These are phyloP conservation scores for Idaea straminata DNA, from an alignment of 2,888 invertebrate genomes.

Conservation along the genomic window DNA sequence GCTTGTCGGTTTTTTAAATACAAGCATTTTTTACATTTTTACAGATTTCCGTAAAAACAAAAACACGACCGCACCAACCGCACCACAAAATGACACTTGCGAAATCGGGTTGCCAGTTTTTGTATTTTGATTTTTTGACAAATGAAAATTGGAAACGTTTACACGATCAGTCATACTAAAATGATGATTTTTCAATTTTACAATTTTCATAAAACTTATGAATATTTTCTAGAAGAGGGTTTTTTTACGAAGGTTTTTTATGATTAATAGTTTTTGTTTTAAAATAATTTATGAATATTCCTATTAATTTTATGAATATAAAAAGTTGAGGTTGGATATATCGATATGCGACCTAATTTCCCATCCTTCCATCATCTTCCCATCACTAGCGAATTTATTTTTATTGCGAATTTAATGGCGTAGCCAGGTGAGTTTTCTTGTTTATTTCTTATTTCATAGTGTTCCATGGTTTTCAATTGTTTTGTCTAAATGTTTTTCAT, in stretches of 20 bases:
- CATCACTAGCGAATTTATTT: slow-evolving; percentile 58
- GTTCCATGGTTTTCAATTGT: slow-evolving; percentile 77
- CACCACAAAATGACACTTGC: slow-evolving; percentile 43
- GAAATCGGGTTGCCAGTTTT: slow-evolving; percentile 7
- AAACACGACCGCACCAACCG: slow-evolving; percentile 54
- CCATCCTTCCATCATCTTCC: neutral
- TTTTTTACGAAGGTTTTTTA: too few relatives aligned
- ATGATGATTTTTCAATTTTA: neutral
- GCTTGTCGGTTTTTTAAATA: slow-evolving; percentile 34
- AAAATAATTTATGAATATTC: too few relatives aligned
- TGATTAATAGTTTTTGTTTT: too few relatives aligned
- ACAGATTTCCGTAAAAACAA: slow-evolving; percentile 43
- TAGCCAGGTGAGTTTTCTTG: slow-evolving; percentile 80
- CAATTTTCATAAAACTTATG: too few relatives aligned
- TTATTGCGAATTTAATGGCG: slow-evolving; percentile 80
- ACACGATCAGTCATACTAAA: neutral
- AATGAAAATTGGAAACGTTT: neutral
- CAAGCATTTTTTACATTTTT: slow-evolving; percentile 55
- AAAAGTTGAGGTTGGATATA: slow-evolving; percentile 3
- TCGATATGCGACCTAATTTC: neutral
- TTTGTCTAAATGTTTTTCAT: slow-evolving; percentile 76
- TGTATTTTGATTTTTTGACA: neutral
- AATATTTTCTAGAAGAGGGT: too few relatives aligned
- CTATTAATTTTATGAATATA: neutral
- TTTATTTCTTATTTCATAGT: slow-evolving; percentile 76